Base-by-base conservation (phyloP, 2,797 vertebrate species). In the Carduelis carduelis region DNA sequence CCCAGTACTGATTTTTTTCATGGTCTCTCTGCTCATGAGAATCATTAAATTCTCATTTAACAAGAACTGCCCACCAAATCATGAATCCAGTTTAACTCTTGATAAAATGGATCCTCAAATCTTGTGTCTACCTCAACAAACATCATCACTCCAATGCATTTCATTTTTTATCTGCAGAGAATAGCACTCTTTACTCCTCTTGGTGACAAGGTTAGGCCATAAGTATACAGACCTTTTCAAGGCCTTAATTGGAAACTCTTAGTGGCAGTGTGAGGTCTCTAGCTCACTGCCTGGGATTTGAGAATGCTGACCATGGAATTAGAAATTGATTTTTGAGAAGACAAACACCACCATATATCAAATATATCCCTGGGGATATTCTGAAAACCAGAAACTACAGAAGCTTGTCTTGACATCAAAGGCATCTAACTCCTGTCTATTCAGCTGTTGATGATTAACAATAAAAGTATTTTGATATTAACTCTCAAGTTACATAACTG, bases 331-430 rank as follows among this genome's bases (percentile, higher is more conserved):
- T 95, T 92, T 88, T 52, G 72, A 86, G 64, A 88, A 39, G 91
- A 93, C 74, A 84, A 85, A 87, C 75, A 79, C 8, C 12, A 83
- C 32, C 30, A 50, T 20, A 32, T 75, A 94, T 66, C 76, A 83
- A 83, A 81, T 81, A 83, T 13, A 93, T 68, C 79, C 87, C 83
- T 21, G 17, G 71, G 68, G 90, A 91, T 65, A 89, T 63, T 94
- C 84, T 86, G 64, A 61, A 95, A 97, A 93, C n/a, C 57, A 87
- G 81, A 93, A 96, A 90, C 86, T 87, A 83, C 78, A 92, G 79
- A 74, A 93, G 50, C 46, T 91, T 6, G 0, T 77, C 47, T 49
- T 61, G 55, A 90, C 85, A 92, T 96, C 87, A 95, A 86, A 96
- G 66, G 6, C 53, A 52, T 64, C 44, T 60, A 70, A 41, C n/a